Evolutionary conservation across 2,113 vertebrate species (phyloP).

Genomic region (Porphyrio hochstetteri): DNA sequence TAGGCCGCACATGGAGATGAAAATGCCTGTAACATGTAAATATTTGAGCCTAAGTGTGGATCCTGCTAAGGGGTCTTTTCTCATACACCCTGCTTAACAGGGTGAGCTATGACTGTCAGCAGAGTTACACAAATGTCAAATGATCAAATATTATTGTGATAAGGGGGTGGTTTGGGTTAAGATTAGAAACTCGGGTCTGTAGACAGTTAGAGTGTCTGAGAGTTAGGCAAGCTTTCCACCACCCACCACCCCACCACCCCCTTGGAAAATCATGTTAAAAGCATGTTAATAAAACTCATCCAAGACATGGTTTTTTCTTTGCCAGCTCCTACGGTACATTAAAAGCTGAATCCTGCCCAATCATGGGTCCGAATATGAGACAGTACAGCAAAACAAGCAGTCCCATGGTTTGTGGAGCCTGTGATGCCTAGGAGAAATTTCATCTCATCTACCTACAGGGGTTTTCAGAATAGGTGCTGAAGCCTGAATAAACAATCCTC

Average conservation of each 20-base stretch:
- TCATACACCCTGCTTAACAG: neutral
- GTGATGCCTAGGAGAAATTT: neutral
- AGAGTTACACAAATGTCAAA: neutral
- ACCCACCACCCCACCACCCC: no score
- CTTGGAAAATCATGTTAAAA: neutral
- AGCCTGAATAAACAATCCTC: neutral
- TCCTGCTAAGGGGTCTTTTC: neutral
- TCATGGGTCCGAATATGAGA: neutral
- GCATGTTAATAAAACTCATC: fast-evolving
- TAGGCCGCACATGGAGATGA: neutral
- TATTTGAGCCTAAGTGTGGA: neutral
- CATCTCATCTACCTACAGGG: neutral
- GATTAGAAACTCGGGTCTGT: neutral
- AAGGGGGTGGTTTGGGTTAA: neutral
- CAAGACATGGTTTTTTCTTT: neutral
- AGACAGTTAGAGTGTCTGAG: neutral
- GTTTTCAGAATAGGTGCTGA: neutral
- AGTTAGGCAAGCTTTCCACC: neutral
- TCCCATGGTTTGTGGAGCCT: fast-evolving
- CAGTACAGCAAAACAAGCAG: neutral
- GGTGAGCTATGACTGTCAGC: neutral
- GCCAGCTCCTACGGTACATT: fast-evolving
- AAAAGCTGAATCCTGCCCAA: neutral
- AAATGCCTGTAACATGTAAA: neutral
- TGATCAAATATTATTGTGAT: neutral